Evolutionary conservation across 2,797 vertebrate species (phyloP).

Genomic region (Sebastes kiyomatsui): DNA sequence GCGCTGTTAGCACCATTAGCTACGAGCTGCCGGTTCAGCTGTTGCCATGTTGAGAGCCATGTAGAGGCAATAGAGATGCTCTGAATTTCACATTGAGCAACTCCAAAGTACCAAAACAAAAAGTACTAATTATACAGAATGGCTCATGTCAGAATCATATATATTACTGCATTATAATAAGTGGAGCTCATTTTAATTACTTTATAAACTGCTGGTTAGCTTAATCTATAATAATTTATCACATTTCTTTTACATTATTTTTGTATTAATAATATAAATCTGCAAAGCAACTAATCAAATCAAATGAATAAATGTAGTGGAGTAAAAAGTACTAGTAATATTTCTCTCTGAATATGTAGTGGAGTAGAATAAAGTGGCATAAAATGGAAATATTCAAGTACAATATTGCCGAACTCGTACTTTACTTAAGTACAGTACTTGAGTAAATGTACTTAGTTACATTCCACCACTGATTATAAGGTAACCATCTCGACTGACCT

Average conservation of each 20-base stretch:
- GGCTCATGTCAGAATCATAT: background rate
- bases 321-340: background rate
- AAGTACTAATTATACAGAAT: too few species aligned
- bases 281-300: background rate
- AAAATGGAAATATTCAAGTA: background rate
- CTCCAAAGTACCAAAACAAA: too few species aligned
- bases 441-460: background rate
- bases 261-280: background rate
- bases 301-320: background rate
- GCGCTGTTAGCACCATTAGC: too few species aligned
- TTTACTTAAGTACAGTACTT: background rate
- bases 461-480: background rate
- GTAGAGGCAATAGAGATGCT: too few species aligned
- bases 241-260: background rate
- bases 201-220: background rate
- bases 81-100: too few species aligned
- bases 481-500: slow-evolving; percentile 69
- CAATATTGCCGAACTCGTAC: background rate
- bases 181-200: background rate
- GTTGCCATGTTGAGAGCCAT: too few species aligned
- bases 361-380: background rate
- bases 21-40: too few species aligned
- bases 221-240: background rate
- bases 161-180: background rate
- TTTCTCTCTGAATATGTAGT: background rate